Evolutionary conservation across 2,113 vertebrate genomes (phyloP).

Genomic region (Megaptera novaeangliae): DNA sequence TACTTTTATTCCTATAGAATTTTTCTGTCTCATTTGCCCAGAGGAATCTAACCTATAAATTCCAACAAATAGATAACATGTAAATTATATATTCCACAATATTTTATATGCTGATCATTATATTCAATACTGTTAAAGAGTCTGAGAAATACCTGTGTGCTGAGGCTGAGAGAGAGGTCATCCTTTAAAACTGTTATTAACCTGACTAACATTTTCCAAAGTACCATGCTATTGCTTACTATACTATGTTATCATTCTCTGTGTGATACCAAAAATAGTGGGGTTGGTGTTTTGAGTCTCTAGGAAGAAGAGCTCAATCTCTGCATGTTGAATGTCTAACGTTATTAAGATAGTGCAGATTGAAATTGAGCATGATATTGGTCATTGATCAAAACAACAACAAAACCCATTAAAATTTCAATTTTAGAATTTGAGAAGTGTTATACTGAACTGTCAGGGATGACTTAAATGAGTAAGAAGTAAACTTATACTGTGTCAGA

Average conservation of each 20-base stretch:
- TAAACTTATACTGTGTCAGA: background rate
- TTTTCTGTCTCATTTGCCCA: background rate
- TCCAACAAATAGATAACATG: background rate
- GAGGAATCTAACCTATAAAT: background rate
- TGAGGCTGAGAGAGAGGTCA: background rate
- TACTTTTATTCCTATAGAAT: background rate
- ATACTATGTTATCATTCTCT: background rate
- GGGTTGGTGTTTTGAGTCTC: background rate
- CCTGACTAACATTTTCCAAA: background rate
- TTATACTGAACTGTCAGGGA: background rate
- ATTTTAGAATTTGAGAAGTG: background rate
- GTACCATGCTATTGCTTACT: background rate
- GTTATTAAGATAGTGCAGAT: background rate
- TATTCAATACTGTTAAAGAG: background rate
- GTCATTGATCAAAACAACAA: background rate
- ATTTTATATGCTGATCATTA: background rate
- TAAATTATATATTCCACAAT: slow-evolving; percentile 1
- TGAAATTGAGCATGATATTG: background rate
- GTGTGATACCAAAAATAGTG: background rate
- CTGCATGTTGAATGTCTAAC: background rate
- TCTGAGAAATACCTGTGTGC: background rate
- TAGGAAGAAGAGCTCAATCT: background rate
- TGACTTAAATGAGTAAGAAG: background rate
- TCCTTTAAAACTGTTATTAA: background rate
- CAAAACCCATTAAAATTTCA: background rate